These are phyloP conservation scores for Bombycilla garrulus DNA, from an alignment of 2,113 vertebrate species.

Conservation along the genomic window DNA sequence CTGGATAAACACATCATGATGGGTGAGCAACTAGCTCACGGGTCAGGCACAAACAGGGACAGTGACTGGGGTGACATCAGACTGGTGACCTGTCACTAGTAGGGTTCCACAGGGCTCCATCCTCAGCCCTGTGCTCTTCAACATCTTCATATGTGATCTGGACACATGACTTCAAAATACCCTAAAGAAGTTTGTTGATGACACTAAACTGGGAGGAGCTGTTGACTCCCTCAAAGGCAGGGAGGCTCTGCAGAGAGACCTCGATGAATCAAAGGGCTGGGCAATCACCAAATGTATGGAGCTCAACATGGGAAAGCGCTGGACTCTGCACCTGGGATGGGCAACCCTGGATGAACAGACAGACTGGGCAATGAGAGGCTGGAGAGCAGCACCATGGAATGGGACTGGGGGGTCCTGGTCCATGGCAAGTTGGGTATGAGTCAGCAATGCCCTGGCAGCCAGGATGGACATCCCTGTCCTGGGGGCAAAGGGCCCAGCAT, in stretches of 20 bases:
- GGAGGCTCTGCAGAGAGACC: background rate
- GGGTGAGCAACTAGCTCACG: fast-evolving
- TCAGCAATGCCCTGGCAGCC: background rate
- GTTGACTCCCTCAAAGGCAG: background rate
- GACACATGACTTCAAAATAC: background rate
- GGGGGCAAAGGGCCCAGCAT: background rate
- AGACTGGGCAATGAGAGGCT: background rate
- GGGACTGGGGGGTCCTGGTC: background rate
- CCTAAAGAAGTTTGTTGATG: too few relatives aligned
- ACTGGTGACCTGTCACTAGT: background rate
- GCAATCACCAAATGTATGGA: background rate
- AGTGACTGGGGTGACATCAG: background rate
- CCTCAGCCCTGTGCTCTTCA: background rate
- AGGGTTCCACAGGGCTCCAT: background rate
- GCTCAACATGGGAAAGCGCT: background rate
- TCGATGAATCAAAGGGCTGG: background rate
- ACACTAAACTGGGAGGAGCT: background rate
- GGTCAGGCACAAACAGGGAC: background rate
- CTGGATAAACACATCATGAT: background rate
- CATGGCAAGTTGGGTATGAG: fast-evolving
- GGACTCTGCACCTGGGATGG: too few relatives aligned
- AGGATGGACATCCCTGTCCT: background rate
- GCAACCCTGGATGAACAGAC: fast-evolving
- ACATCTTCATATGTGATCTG: background rate
- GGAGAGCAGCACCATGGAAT: background rate